These are phyloP conservation scores for Peromyscus melanophrys DNA, from an alignment of 2,797 vertebrate species.

Conservation along the genomic window DNA sequence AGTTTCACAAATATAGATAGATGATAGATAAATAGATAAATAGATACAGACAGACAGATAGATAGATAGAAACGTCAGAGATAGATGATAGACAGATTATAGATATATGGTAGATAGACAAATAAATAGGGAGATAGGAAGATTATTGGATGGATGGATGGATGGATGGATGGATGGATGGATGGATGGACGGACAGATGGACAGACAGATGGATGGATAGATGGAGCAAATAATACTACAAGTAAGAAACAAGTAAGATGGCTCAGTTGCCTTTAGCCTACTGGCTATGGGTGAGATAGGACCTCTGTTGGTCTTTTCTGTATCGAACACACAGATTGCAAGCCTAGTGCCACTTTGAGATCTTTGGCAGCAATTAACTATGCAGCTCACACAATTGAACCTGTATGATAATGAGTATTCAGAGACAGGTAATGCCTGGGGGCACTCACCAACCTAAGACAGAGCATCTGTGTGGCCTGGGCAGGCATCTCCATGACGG, in stretches of 20 bases:
- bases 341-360: too few relatives aligned
- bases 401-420: too few relatives aligned
- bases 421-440: too few relatives aligned
- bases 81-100: background rate
- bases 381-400: too few relatives aligned
- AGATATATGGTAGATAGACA: background rate
- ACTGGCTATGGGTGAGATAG: too few relatives aligned
- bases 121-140: background rate
- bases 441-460: too few relatives aligned
- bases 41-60: background rate
- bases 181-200: background rate
- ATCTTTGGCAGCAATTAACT: too few relatives aligned
- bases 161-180: background rate
- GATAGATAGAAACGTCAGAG: background rate
- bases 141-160: background rate
- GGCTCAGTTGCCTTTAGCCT: too few relatives aligned
- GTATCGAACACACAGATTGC: too few relatives aligned
- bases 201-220: background rate
- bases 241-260: conserved; percentile 3
- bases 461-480: too few relatives aligned
- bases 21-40: background rate
- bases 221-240: conserved; percentile 8
- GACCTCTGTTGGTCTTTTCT: too few relatives aligned
- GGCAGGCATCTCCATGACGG: too few relatives aligned
- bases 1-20: background rate